Conservation (phyloP, 2,797 vertebrate genomes). For the Thamnophis elegans region DNA sequence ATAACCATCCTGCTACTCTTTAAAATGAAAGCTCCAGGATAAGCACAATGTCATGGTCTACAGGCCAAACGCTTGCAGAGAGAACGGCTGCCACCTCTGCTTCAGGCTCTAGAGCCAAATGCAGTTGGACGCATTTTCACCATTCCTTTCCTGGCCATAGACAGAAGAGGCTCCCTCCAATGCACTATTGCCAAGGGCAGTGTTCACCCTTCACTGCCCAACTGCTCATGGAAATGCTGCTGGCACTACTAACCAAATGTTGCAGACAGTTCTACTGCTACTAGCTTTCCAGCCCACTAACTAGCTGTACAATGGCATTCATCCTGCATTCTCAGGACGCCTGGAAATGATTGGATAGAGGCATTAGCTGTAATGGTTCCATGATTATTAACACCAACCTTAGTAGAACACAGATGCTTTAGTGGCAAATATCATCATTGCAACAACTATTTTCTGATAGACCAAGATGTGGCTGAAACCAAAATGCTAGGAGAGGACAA, state of each 20-base stretch:
- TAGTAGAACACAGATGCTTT: conserved; percentile 6
- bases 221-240: conserved; percentile 28
- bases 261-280: conserved; percentile 10
- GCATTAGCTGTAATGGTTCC: conserved; percentile 21
- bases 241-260: conserved; percentile 31
- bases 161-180: conserved; percentile 5
- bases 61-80: conserved; percentile 5
- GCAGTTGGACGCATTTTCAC: fast-evolving
- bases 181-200: conserved; percentile 14
- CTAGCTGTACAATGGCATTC: neutral
- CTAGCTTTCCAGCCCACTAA: conserved; percentile 12
- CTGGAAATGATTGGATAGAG: neutral
- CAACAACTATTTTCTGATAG: neutral
- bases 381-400: neutral
- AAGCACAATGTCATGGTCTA: conserved; percentile 16
- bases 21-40: conserved; percentile 26
- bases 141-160: conserved; percentile 14
- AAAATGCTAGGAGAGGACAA: conserved; percentile 5
- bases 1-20: conserved; percentile 9
- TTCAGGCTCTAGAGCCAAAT: neutral
- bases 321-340: conserved; percentile 25
- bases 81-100: neutral
- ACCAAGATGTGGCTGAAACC: neutral
- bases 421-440: neutral
- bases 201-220: conserved; percentile 32